phyloP scores from a whole-genome alignment of 2,888 invertebrate genomes.

The Hydraecia micacea region DNA sequence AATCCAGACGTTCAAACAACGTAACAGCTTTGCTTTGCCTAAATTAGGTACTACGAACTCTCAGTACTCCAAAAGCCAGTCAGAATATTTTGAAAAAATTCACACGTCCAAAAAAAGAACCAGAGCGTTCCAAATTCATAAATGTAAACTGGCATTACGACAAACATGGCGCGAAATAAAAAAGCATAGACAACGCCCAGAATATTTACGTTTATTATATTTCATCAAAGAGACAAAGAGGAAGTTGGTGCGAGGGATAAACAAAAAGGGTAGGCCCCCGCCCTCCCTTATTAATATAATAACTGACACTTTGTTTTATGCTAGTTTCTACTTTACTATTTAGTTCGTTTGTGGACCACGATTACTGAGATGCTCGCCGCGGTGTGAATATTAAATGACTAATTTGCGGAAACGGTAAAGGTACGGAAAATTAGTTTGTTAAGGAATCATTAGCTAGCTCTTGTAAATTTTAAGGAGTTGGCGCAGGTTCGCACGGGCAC shows the following conservation, averaged over 20 bases:
- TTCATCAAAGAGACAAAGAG: slow-evolving; percentile 78
- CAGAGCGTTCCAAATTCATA: slow-evolving; percentile 67
- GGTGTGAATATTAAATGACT: slow-evolving; percentile 76
- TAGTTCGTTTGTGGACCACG: slow-evolving; percentile 73
- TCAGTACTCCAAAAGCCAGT: slow-evolving; percentile 18
- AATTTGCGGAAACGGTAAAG: slow-evolving; percentile 68
- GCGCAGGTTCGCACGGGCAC: background rate
- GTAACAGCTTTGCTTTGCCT: background rate
- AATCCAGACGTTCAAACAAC: slow-evolving; percentile 10
- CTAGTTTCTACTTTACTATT: slow-evolving; percentile 84
- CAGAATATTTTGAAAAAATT: slow-evolving; percentile 42
- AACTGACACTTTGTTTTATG: slow-evolving; percentile 90
- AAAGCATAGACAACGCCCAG: slow-evolving; percentile 70
- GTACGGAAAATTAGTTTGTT: slow-evolving; percentile 58
- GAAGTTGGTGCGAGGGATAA: slow-evolving; percentile 80
- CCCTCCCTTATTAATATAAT: slow-evolving; percentile 89
- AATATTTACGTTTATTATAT: slow-evolving; percentile 70
- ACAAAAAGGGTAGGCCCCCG: slow-evolving; percentile 85
- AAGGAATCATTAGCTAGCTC: slow-evolving; percentile 54
- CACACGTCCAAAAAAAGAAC: slow-evolving; percentile 58
- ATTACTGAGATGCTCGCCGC: slow-evolving; percentile 58
- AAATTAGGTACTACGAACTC: slow-evolving; percentile 23
- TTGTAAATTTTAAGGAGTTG: slow-evolving; percentile 24
- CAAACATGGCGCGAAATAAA: slow-evolving; percentile 73
- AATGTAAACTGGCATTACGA: slow-evolving; percentile 72